Conservation (phyloP, 1,140 invertebrate genomes). For the Megalopta genalis region DNA sequence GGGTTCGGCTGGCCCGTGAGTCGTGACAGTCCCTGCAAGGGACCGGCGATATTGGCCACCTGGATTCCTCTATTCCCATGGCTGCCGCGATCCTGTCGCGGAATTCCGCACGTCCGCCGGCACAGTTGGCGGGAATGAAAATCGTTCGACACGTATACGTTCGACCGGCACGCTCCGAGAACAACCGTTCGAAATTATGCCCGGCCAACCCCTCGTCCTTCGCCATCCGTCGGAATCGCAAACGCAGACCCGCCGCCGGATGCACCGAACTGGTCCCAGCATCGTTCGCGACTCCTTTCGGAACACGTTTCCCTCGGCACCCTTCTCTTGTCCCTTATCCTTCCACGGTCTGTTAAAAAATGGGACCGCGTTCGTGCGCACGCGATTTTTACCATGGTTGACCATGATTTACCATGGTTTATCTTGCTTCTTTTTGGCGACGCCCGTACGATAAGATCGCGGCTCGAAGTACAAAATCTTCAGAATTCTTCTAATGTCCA, state of each 20-base stretch:
- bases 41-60: conserved; percentile 30
- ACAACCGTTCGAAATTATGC: background rate
- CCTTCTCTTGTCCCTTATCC: background rate
- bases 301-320: background rate
- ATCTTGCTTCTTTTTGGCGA: no score
- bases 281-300: background rate
- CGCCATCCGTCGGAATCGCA: background rate
- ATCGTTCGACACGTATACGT: conserved; percentile 7
- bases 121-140: conserved; percentile 34
- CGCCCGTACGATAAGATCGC: no score
- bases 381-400: no score
- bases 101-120: conserved; percentile 29
- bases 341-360: no score
- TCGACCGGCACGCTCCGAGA: background rate
- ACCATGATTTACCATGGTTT: no score
- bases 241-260: background rate
- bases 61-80: conserved; percentile 4
- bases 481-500: no score
- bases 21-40: conserved; percentile 25
- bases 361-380: no score
- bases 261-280: background rate
- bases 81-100: background rate
- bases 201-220: background rate
- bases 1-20: conserved; percentile 21
- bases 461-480: no score